phyloP scores from a whole-genome alignment of 2,797 vertebrate species.

The Peromyscus nudipes region DNA sequence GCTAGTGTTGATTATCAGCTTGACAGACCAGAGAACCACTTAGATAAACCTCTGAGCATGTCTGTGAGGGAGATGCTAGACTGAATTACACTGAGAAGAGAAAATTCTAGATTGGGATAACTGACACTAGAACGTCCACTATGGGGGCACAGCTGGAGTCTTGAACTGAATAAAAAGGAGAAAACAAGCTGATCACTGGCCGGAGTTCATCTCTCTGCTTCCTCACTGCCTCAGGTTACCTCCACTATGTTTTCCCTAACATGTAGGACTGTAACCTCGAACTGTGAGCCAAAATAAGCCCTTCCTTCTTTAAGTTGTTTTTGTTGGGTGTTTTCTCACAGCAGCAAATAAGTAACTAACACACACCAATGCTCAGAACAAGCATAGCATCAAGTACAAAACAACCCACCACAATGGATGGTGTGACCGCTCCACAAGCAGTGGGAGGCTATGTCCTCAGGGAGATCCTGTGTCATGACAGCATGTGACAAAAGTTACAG shows the following conservation, averaged over 20 bases:
- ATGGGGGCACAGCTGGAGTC: background rate
- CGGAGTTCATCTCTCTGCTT: too few relatives aligned
- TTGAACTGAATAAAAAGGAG: too few relatives aligned
- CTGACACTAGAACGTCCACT: background rate
- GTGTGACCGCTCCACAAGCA: background rate
- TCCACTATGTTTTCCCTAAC: too few relatives aligned
- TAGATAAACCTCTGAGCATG: background rate
- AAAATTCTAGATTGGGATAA: background rate
- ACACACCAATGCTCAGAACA: background rate
- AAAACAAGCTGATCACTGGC: background rate
- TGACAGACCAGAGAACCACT: background rate
- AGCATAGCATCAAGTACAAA: background rate
- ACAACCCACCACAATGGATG: background rate
- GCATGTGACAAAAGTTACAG: background rate
- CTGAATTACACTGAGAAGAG: background rate
- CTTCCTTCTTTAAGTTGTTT: background rate
- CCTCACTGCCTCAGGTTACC: background rate
- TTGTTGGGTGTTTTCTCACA: background rate
- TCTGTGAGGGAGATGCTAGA: background rate
- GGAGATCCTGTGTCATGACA: fast-evolving
- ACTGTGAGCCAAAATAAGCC: background rate
- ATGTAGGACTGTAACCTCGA: background rate
- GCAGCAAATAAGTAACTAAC: background rate
- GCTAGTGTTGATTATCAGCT: too few relatives aligned
- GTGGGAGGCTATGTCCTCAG: too few relatives aligned